Base-by-base conservation (phyloP, 1,140 invertebrate genomes). In the Drosophila insularis region DNA sequence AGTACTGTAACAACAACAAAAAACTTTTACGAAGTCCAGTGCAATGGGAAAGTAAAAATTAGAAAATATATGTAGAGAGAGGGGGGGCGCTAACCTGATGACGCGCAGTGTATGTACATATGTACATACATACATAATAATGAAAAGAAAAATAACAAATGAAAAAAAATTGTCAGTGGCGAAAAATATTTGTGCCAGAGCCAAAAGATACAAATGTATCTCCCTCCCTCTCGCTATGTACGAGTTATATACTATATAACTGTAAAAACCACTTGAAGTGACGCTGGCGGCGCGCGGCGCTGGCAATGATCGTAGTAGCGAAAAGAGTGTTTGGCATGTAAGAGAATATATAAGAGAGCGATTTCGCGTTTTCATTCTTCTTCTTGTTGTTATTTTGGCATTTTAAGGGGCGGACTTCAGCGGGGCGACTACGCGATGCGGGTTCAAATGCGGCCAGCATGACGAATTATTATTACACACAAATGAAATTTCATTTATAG, bases 371-470 rank as follows among this genome's bases (percentile, higher is more conserved):
- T 54, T 32, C 43, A 43, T 46, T 60, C 32, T 14, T 58, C 39
- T 69, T 31, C 31, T 67, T 67, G 37, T 69, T 50, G 32, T 61
- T 70, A n/a, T 74, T 74, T 74, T 63, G 39, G 78, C 82, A 79
- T 79, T 71, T 87, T 82, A 86, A 86, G 79, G 84, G 84, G 82
- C 82, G 79, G 82, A 66, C 35, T 54, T 11, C 21, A 7, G 50
- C 31, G 17, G 21, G 55, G 27, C 56, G 68, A 56, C 58, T 59
- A 31, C 63, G 69, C 66, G 80, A 87, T 89, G 84, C 82, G 84
- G 82, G 84, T 82, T 87, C 84, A 89, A 86, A 84, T 77, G 82
- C 82, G 84, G 84, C 80, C 84, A 84, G 82, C 82, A 89, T 87
- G 84, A 87, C 82, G 84, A 87, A 87, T 87, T 84, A 87, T 87